Base-by-base conservation (phyloP, 1,140 invertebrate species). In the Manduca sexta region DNA sequence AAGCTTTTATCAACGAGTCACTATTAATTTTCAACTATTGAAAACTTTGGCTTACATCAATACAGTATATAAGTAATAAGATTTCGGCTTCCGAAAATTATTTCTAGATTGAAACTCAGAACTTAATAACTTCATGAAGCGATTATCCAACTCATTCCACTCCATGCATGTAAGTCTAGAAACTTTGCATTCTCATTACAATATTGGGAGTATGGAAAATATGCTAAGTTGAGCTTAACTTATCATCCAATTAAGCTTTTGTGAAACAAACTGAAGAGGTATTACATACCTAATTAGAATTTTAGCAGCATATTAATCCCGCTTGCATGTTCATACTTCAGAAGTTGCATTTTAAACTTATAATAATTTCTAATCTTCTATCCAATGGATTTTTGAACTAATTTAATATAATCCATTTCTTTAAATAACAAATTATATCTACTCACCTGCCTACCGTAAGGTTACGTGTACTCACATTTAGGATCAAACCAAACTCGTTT, bases 151-250 rank as follows among this genome's bases (percentile, higher is more conserved):
- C 57, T 66, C 40, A 56, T 55, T 60, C 35, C 16, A 52, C 45
- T 44, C 37, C 44, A 54, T 56, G 46, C 54, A 58, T 60, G 60
- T 63, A 65, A 60, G 56, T 65, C 46, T 57, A 45, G 50, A 56
- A 74, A 67, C 61, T 71, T 74, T 57, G 34, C 50, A 58, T 67
- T 63, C 57, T 68, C 56, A 61, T 68, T 67, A 63, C 50, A 61
- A 59, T 58, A 54, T 53, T 44, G 59, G 38, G 47, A 67, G 66
- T 47, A 60, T 37, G 52, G 49, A 59, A 72, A 67, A 66, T 64
- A 69, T 63, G 57, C 55, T 55, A 61, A 68, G 58, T 60, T 48
- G 14, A 58, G 34, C 61, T 57, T 49, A 64, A 58, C 44, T 57
- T 54, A 41, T 46, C 40, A 55, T 48, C 39, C 39, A 49, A 61